These are phyloP conservation scores for Erpobdella octoculata DNA, from an alignment of 2,888 invertebrate genomes.

Conservation along the genomic window DNA sequence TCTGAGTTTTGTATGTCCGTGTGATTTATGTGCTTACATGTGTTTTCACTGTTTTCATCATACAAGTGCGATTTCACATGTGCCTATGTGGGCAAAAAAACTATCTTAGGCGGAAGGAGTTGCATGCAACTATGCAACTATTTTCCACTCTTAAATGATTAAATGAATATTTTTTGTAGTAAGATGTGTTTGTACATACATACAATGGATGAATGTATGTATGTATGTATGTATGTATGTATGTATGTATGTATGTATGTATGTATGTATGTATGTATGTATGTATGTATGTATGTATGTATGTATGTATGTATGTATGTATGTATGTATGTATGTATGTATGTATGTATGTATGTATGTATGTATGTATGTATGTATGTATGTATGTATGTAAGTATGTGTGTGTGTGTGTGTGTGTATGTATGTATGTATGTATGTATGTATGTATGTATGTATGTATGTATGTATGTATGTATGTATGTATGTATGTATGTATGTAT, in stretches of 20 bases:
- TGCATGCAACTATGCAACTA: too few species aligned
- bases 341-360: background rate
- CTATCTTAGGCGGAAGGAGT: too few species aligned
- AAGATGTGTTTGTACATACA: too few species aligned
- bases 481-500: constrained; percentile 1
- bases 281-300: background rate
- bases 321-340: background rate
- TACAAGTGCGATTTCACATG: too few species aligned
- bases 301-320: background rate
- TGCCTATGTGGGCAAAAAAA: too few species aligned
- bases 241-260: background rate
- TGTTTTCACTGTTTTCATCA: too few species aligned
- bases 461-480: background rate
- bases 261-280: background rate
- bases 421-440: too few species aligned
- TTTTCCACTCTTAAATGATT: too few species aligned
- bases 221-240: background rate
- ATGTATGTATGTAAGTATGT: background rate
- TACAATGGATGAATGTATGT: background rate
- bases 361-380: background rate
- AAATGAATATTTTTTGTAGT: too few species aligned
- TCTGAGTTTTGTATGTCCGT: too few species aligned
- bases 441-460: constrained; percentile 1
- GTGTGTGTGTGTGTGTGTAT: background rate
- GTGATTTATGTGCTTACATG: too few species aligned